phyloP scores from a whole-genome alignment of 2,113 vertebrate genomes.

The Pipra filicauda region DNA sequence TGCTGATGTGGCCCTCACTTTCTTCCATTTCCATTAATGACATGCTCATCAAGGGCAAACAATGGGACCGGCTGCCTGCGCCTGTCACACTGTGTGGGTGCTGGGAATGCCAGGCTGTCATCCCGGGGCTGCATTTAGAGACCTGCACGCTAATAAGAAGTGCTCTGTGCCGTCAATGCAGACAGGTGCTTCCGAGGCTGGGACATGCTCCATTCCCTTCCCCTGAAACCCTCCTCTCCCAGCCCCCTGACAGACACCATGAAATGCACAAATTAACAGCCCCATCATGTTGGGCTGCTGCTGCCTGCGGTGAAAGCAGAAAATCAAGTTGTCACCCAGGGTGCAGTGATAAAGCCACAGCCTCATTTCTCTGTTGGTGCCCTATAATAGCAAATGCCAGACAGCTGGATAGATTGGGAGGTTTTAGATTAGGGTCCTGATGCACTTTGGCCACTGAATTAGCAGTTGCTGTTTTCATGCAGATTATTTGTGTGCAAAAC shows the following conservation, averaged over 20 bases:
- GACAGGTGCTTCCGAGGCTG: slow-evolving; percentile 92
- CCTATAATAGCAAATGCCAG: slow-evolving; percentile 91
- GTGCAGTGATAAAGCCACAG: slow-evolving; percentile 85
- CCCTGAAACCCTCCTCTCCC: slow-evolving; percentile 75
- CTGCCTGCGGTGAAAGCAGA: slow-evolving; percentile 87
- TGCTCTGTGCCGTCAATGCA: slow-evolving; percentile 87
- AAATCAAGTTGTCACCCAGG: slow-evolving; percentile 94
- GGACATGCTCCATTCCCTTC: slow-evolving; percentile 85
- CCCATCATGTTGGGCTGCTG: slow-evolving; percentile 90
- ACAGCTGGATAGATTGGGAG: slow-evolving; percentile 81
- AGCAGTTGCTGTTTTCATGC: slow-evolving; percentile 74
- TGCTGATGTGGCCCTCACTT: slow-evolving; percentile 92
- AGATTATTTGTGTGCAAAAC: slow-evolving; percentile 69
- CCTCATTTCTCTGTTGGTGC: slow-evolving; percentile 84
- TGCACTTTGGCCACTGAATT: slow-evolving; percentile 81
- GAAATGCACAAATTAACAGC: slow-evolving; percentile 91
- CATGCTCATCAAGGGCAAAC: slow-evolving; percentile 96
- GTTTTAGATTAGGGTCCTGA: slow-evolving; percentile 77
- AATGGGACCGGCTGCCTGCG: slow-evolving; percentile 88
- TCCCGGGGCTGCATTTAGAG: slow-evolving; percentile 84
- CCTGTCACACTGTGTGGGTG: slow-evolving; percentile 87
- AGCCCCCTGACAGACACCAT: slow-evolving; percentile 85
- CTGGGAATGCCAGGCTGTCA: slow-evolving; percentile 83
- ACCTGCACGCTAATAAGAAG: slow-evolving; percentile 89
- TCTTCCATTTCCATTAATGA: slow-evolving; percentile 90